Conservation (phyloP, 2,888 invertebrate genomes). For the Timandra comae region DNA sequence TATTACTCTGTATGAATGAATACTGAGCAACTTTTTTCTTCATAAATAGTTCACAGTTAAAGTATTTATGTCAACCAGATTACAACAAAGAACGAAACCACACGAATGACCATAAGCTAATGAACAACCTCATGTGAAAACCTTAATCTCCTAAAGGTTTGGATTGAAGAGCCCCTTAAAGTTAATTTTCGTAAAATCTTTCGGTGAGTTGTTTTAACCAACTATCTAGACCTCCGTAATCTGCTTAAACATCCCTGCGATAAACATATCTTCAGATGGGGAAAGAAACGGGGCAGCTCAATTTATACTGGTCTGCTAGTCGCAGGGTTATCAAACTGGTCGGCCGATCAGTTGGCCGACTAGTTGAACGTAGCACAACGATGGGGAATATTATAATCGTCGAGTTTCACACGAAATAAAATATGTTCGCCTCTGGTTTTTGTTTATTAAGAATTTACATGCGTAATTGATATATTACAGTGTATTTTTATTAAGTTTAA, state of each 20-base stretch:
- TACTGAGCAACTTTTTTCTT: no score
- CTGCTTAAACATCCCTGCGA: constrained; percentile 15
- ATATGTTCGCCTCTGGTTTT: constrained; percentile 47
- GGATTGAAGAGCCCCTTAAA: constrained; percentile 63
- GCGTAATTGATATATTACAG: constrained; percentile 52
- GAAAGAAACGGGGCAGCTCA: constrained; percentile 31
- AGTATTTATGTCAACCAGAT: no score
- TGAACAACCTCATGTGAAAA: constrained; percentile 34
- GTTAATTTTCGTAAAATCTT: constrained; percentile 74
- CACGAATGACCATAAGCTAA: constrained; percentile 45
- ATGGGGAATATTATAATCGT: constrained; percentile 41
- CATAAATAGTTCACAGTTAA: no score
- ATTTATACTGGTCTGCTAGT: constrained; percentile 30
- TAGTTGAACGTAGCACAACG: constrained; percentile 39
- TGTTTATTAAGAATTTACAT: constrained; percentile 45
- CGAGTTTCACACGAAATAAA: constrained; percentile 58
- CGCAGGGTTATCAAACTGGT: constrained; percentile 32
- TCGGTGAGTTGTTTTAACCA: constrained; percentile 43
- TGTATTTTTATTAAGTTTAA: constrained; percentile 29
- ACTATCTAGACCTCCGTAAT: constrained; percentile 29
- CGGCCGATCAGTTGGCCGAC: constrained; percentile 31
- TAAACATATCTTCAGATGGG: constrained; percentile 14
- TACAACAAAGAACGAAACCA: constrained; percentile 32
- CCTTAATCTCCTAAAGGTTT: constrained; percentile 63
- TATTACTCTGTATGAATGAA: no score